These are phyloP conservation scores for Azorinus chamasolen DNA, from an alignment of 2,888 invertebrate genomes.

Conservation along the genomic window DNA sequence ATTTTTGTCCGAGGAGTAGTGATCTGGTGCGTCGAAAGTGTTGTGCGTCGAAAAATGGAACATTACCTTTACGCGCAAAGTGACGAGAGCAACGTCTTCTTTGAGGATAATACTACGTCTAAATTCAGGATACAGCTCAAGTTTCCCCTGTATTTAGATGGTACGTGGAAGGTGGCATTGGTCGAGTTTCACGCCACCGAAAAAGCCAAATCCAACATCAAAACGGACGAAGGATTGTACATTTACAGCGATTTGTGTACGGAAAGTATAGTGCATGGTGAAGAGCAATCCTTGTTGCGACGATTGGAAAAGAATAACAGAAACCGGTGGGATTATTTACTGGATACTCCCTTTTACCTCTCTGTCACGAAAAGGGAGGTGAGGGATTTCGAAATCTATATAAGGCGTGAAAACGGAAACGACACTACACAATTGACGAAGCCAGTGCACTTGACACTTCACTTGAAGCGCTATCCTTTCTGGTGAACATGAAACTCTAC, in stretches of 20 bases:
- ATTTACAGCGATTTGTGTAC: constrained; percentile 24
- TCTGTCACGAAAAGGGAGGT: constrained; percentile 14
- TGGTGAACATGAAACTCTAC: constrained; percentile 32
- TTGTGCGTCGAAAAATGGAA: constrained; percentile 5
- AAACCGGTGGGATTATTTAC: constrained; percentile 20
- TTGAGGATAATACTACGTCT: constrained; percentile 15
- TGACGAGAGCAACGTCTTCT: constrained; percentile 29
- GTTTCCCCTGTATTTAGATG: constrained; percentile 21
- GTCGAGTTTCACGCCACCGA: constrained; percentile 1
- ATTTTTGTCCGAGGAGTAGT: constrained; percentile 10
- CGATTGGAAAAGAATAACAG: constrained; percentile 20
- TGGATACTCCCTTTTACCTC: constrained; percentile 21
- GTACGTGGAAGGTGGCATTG: constrained; percentile 17
- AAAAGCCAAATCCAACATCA: constrained; percentile 14
- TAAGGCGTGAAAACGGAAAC: constrained; percentile 7
- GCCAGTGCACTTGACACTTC: constrained; percentile 24
- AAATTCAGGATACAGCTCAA: constrained; percentile 35
- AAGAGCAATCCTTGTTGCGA: constrained; percentile 24
- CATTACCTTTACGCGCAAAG: constrained; percentile 34
- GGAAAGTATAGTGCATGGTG: constrained; percentile 24
- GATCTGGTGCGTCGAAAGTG: background rate
- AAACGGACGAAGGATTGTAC: constrained; percentile 9
- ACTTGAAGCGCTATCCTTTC: constrained; percentile 20
- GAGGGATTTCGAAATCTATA: constrained; percentile 25
- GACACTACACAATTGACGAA: constrained; percentile 16